Base-by-base conservation (phyloP, 2,888 invertebrate species). In the Dioctria linearis region DNA sequence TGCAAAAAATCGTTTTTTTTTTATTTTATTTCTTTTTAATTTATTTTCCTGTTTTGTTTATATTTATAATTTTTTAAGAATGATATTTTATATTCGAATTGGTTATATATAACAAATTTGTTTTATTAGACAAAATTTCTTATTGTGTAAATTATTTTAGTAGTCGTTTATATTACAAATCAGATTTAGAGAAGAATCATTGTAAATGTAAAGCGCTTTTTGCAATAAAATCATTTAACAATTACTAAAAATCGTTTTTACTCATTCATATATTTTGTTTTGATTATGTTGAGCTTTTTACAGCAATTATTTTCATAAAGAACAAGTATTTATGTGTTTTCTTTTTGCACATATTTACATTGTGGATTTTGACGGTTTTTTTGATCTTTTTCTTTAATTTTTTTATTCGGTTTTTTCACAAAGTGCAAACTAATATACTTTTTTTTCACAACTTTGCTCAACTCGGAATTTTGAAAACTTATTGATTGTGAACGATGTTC, bases 191-290 rank as follows among this genome's bases (percentile, higher is more conserved):
- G 42, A 73, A 59, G 59, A 57, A 57, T 63, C 61, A 79, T 71
- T 79, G 79, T 82, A 82, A 81, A 81, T 82, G 87, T 88, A 87
- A 87, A 88, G 88, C 88, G 88, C 88, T 88, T 88, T 88, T 88
- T 88, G 88, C 87, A 88, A 88, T 88, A 86, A 87, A 84, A 83
- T 78, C 76, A 82, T 82, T 80, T 80, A 81, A 82, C 81, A 83
- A 80, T 82, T 81, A 80, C 80, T 82, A 82, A 81, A 80, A 80
- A 81, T 81, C 82, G 82, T 82, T 82, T 82, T 81, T 82, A 81
- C 79, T 80, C 80, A 81, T 82, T 78, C 76, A 80, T 69, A 25
- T 25, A 81, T 81, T 80, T 81, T 82, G 39, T 71, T 78, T 71
- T 78, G 43, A 57, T 82, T 81, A 75, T 59, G 79, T 82, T 80